Evolutionary conservation across 2,113 vertebrate species (phyloP).

Genomic region (Terrapene triunguis): DNA sequence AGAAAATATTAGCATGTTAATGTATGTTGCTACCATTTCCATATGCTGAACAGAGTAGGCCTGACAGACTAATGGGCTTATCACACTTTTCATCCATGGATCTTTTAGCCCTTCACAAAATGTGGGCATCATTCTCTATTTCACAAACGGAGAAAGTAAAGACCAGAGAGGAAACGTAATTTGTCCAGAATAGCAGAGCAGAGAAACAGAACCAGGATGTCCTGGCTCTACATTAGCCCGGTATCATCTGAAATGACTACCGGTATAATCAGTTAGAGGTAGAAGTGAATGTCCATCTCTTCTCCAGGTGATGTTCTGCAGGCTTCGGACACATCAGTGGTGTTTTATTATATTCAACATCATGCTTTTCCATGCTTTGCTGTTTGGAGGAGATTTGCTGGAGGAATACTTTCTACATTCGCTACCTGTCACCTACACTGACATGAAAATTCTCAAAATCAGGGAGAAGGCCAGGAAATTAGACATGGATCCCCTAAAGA

Average conservation of each 20-base stretch:
- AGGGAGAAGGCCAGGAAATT: constrained; percentile 88
- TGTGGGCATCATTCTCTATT: not conserved
- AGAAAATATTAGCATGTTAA: not conserved
- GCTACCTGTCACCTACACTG: constrained; percentile 82
- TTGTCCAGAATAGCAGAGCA: not conserved
- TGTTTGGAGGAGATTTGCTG: constrained; percentile 92
- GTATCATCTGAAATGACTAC: not conserved
- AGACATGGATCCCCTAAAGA: constrained; percentile 74
- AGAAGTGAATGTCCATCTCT: not conserved
- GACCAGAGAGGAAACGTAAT: not conserved
- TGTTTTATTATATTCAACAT: constrained; percentile 93
- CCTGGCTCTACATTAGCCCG: not conserved
- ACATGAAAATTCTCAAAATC: constrained; percentile 81
- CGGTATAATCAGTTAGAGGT: not conserved
- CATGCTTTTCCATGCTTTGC: constrained; percentile 88
- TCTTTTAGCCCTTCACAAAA: not conserved
- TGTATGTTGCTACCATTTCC: not conserved
- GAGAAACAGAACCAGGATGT: not conserved
- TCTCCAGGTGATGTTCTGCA: constrained; percentile 84
- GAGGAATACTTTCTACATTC: constrained; percentile 91
- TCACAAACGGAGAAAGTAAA: constrained; percentile 3
- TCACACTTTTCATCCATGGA: fast-evolving
- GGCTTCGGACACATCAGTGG: constrained; percentile 92
- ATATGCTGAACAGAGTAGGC: fast-evolving
- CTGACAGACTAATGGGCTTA: fast-evolving